phyloP scores from a whole-genome alignment of 2,888 invertebrate species.

The Eupithecia abbreviata region DNA sequence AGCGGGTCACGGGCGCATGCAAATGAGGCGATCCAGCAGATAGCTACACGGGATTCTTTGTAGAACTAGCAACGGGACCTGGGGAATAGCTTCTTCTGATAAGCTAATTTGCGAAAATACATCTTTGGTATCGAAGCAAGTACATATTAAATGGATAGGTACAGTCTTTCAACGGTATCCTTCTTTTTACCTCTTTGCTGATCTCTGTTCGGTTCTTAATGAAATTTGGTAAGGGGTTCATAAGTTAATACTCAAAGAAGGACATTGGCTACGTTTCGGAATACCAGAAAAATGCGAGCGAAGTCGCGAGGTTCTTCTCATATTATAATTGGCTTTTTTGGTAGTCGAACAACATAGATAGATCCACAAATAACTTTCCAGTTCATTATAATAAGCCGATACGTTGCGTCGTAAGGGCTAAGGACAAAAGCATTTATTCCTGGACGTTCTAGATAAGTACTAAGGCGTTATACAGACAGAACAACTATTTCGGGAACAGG shows the following conservation, averaged over 20 bases:
- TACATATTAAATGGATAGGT: neutral
- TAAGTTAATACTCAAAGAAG: neutral
- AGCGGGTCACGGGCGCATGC: constrained; percentile 77
- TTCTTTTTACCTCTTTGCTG: neutral
- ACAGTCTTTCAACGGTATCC: neutral
- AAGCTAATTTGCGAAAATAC: neutral
- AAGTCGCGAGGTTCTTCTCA: too few species aligned
- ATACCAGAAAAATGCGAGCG: neutral
- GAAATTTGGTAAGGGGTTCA: neutral
- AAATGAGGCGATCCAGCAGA: constrained; percentile 70
- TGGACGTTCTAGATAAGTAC: constrained; percentile 15
- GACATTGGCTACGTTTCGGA: too few species aligned
- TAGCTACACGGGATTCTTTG: constrained; percentile 44
- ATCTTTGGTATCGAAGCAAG: neutral
- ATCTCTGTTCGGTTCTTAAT: neutral
- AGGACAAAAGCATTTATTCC: constrained; percentile 2
- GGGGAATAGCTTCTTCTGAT: neutral
- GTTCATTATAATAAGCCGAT: too few species aligned
- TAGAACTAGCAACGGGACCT: constrained; percentile 25
- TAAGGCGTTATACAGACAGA: too few species aligned
- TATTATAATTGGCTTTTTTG: too few species aligned
- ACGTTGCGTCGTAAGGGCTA: neutral
- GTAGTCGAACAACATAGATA: too few species aligned
- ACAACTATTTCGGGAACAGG: too few species aligned
- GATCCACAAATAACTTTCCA: too few species aligned